A percentile compares a stretch with the other conserved stretches of the same genome.
Evolutionary conservation across 2,888 invertebrate species (phyloP).

Genomic region (Lithophane ornitopus): DNA sequence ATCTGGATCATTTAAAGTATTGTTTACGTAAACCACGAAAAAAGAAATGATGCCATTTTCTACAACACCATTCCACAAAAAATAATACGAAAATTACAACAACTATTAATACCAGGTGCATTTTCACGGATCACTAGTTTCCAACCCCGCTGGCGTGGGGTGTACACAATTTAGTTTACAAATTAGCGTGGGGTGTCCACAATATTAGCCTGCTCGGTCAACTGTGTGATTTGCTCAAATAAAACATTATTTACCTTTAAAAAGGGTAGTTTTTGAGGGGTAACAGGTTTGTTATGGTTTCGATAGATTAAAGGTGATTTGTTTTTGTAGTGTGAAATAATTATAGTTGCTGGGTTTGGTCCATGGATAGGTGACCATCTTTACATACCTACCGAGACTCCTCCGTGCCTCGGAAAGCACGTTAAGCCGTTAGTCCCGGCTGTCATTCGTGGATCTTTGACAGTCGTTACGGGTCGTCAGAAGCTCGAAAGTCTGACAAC

Average conservation of each 20-base stretch:
- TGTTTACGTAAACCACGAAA: background rate
- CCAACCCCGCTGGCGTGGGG: slow-evolving; percentile 23
- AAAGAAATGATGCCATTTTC: background rate
- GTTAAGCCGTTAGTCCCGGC: too few species aligned
- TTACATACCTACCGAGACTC: too few species aligned
- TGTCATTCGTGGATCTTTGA: too few species aligned
- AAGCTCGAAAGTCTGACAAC: too few species aligned
- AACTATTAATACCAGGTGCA: slow-evolving; percentile 47
- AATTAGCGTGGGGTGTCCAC: slow-evolving; percentile 58
- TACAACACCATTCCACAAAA: background rate
- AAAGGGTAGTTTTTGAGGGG: slow-evolving; percentile 16
- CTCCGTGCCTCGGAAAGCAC: too few species aligned
- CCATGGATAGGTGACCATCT: too few species aligned
- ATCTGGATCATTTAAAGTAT: too few species aligned
- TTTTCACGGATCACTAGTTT: slow-evolving; percentile 66
- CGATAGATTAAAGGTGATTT: background rate
- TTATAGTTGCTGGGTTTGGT: too few species aligned
- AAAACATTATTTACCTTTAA: slow-evolving; percentile 38
- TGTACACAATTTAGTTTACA: slow-evolving; percentile 60
- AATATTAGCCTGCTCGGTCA: slow-evolving; percentile 58
- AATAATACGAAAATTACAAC: slow-evolving; percentile 19
- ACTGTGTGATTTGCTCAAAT: slow-evolving; percentile 65
- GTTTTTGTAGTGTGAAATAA: background rate
- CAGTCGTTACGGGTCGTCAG: too few species aligned
- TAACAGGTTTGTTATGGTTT: slow-evolving; percentile 40